Evolutionary conservation across 2,888 invertebrate species (phyloP).

Genomic region (Nasonovia ribisnigri): DNA sequence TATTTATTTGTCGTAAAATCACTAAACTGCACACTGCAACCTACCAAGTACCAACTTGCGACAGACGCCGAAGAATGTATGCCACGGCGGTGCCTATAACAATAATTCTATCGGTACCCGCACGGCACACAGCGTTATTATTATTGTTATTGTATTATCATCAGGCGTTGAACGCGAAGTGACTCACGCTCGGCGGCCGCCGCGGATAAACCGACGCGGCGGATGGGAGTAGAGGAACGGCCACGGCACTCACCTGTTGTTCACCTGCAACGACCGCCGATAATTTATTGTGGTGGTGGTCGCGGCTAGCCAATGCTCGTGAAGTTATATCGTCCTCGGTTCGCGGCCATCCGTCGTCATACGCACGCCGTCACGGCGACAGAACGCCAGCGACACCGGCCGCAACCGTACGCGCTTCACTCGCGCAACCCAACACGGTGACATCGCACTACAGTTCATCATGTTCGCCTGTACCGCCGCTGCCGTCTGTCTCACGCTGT

Average conservation of each 20-base stretch:
- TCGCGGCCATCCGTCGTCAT: constrained; percentile 1
- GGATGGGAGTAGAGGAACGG: background rate
- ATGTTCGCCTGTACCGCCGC: constrained; percentile 16
- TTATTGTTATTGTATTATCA: background rate
- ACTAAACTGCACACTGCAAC: too few relatives aligned
- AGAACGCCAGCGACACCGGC: background rate
- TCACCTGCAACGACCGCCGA: background rate
- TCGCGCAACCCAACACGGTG: background rate
- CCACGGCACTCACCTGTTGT: background rate
- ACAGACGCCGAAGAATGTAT: background rate
- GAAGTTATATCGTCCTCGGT: background rate
- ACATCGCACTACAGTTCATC: background rate
- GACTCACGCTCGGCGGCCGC: constrained; percentile 19
- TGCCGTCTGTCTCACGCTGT: background rate
- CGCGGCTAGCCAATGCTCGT: background rate
- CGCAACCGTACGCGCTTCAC: background rate
- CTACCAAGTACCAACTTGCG: too few relatives aligned
- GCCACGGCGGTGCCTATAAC: background rate
- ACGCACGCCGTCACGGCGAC: constrained; percentile 42
- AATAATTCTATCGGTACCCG: background rate
- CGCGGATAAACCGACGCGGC: background rate
- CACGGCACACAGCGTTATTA: background rate
- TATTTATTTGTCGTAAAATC: background rate
- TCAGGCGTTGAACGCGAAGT: background rate
- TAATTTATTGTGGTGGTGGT: background rate